A percentile compares a stretch with the other conserved stretches of the same genome.
Conservation (phyloP, 2,113 vertebrate genomes). For the Pseudorasbora parva region DNA sequence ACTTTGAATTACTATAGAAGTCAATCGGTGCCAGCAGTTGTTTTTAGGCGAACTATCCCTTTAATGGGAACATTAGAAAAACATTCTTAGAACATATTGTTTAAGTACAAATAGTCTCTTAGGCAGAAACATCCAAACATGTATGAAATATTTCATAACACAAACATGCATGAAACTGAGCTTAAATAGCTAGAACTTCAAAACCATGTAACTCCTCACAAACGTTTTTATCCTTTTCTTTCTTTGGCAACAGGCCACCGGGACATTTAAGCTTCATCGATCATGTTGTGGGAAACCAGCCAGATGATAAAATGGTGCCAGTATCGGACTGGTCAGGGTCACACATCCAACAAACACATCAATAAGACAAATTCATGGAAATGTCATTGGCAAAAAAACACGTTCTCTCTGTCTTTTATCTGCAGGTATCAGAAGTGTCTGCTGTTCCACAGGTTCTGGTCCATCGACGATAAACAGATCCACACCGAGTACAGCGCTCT, state of each 20-base stretch:
- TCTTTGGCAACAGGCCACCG: conserved; percentile 67
- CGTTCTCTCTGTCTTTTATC: conserved; percentile 11
- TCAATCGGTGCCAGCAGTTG: too few species aligned
- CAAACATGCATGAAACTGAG: neutral
- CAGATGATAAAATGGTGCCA: conserved; percentile 81
- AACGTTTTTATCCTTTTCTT: neutral
- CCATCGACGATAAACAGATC: conserved; percentile 84
- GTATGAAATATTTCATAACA: too few species aligned
- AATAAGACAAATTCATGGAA: conserved; percentile 41
- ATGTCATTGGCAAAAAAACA: neutral
- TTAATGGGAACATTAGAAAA: too few species aligned
- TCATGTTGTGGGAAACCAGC: conserved; percentile 86
- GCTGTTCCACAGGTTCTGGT: conserved; percentile 86
- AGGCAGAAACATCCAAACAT: neutral
- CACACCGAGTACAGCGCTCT: conserved; percentile 82
- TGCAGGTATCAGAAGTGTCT: conserved; percentile 83
- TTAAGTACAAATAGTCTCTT: neutral
- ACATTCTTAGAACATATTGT: too few species aligned
- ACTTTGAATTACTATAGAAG: too few species aligned
- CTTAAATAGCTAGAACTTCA: neutral
- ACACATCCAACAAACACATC: conserved; percentile 52
- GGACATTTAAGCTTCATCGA: conserved; percentile 77
- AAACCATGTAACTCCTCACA: neutral
- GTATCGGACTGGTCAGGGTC: conserved; percentile 79
- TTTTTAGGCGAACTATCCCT: too few species aligned